These are phyloP conservation scores for Xestia xanthographa DNA, from an alignment of 2,888 invertebrate species.

Conservation along the genomic window DNA sequence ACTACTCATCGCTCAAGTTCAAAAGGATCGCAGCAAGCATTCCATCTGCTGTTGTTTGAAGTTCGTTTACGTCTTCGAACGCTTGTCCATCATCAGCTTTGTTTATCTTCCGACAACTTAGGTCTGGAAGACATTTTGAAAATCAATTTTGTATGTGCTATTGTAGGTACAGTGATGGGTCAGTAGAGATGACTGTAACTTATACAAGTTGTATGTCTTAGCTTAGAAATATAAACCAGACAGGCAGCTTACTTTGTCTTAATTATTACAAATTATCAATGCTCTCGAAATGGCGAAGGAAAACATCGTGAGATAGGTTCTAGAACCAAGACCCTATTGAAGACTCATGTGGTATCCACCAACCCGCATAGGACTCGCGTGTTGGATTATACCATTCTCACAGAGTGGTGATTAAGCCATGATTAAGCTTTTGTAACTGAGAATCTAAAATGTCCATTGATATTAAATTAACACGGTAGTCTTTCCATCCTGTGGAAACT, in stretches of 20 bases:
- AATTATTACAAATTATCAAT: background rate
- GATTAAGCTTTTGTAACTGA: background rate
- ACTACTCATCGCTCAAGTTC: conserved; percentile 47
- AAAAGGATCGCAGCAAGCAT: conserved; percentile 49
- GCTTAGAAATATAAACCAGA: background rate
- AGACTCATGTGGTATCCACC: background rate
- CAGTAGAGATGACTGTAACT: background rate
- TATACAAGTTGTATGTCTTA: background rate
- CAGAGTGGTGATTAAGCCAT: background rate
- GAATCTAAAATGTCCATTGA: background rate
- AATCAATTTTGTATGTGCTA: conserved; percentile 7
- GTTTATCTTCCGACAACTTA: conserved; percentile 62
- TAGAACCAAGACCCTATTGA: background rate
- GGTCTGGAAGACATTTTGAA: conserved; percentile 54
- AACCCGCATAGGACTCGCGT: background rate
- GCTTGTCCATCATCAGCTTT: conserved; percentile 62
- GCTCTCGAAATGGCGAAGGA: background rate
- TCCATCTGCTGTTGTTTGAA: conserved; percentile 58
- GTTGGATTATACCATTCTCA: background rate
- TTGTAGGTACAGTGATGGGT: background rate
- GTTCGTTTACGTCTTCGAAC: conserved; percentile 35
- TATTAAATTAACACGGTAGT: background rate
- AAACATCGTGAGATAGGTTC: background rate
- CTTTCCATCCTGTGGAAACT: background rate
- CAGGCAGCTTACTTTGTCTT: background rate